Conservation (phyloP, 2,888 invertebrate species). For the Limnephilus lunatus region DNA sequence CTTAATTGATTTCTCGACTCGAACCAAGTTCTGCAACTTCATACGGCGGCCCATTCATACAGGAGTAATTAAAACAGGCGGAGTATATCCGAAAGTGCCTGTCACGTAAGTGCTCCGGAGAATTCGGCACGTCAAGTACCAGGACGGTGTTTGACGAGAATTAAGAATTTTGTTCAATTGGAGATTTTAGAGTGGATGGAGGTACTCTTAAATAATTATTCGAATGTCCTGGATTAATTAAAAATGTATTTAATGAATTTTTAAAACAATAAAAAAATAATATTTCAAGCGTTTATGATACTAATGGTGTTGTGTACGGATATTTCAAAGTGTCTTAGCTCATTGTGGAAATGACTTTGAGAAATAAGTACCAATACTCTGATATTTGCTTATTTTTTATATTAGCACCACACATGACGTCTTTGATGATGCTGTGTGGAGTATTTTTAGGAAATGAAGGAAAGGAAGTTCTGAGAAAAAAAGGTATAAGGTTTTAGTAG, state of each 20-base stretch:
- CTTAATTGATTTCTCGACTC: conserved; percentile 60
- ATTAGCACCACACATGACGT: too few relatives aligned
- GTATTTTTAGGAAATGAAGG: too few relatives aligned
- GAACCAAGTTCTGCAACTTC: conserved; percentile 31
- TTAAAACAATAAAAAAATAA: not conserved
- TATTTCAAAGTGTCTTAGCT: too few relatives aligned
- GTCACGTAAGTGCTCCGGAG: conserved; percentile 37
- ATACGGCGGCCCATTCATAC: conserved; percentile 23
- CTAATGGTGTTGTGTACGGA: too few relatives aligned
- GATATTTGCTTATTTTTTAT: too few relatives aligned
- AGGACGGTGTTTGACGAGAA: conserved; percentile 17
- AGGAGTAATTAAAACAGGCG: conserved; percentile 48
- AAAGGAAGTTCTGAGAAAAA: too few relatives aligned
- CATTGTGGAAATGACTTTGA: too few relatives aligned
- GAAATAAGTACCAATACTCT: too few relatives aligned
- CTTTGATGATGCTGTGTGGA: too few relatives aligned
- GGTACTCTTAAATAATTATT: conserved; percentile 6
- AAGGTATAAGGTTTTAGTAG: too few relatives aligned
- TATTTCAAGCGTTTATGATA: too few relatives aligned
- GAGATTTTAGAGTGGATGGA: conserved; percentile 5
- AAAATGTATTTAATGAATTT: not conserved
- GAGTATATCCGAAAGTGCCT: conserved; percentile 34
- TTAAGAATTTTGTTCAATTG: conserved; percentile 40
- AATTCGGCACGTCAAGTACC: conserved; percentile 24
- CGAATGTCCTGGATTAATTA: not conserved